Percentiles rank a stretch among this genome's conserved stretches.
These are phyloP conservation scores for Pogonus chalceus DNA, from an alignment of 1,140 invertebrate species.

Conservation along the genomic window DNA sequence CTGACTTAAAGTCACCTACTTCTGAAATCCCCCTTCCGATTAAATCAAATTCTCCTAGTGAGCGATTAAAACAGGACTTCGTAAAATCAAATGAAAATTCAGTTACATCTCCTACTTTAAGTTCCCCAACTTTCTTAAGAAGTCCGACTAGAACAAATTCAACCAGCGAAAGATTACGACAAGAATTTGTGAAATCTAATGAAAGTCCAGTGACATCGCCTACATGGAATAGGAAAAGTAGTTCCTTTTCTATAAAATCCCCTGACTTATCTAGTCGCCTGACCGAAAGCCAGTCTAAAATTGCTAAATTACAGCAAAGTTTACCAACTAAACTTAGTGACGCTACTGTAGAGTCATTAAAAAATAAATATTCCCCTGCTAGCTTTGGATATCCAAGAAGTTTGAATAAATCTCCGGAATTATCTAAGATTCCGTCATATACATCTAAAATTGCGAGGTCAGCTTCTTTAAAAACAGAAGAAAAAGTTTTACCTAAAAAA, in stretches of 20 bases:
- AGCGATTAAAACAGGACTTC: neutral
- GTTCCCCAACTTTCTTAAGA: neutral
- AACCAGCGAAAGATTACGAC: neutral
- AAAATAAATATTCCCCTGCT: constrained; percentile 21
- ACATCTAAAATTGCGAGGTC: neutral
- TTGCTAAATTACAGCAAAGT: constrained; percentile 9
- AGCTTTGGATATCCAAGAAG: constrained; percentile 17
- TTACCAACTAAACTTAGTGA: constrained; percentile 10
- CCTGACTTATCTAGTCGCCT: neutral
- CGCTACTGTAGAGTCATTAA: constrained; percentile 14
- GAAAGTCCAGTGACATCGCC: neutral
- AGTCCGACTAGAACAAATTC: neutral
- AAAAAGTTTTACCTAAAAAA: neutral
- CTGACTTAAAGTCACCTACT: neutral
- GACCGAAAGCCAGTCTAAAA: neutral
- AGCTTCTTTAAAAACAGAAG: neutral
- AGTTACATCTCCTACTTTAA: neutral
- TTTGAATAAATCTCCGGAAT: neutral
- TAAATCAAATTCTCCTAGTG: neutral
- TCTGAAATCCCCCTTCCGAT: neutral
- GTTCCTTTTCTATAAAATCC: neutral
- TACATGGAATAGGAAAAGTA: neutral
- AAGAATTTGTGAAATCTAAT: neutral
- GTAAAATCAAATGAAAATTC: neutral
- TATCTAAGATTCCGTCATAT: neutral